Evolutionary conservation across 2,888 invertebrate species (phyloP), one percentile per base, ranked within the genome.

Genomic region (Cheilosia pagana): DNA sequence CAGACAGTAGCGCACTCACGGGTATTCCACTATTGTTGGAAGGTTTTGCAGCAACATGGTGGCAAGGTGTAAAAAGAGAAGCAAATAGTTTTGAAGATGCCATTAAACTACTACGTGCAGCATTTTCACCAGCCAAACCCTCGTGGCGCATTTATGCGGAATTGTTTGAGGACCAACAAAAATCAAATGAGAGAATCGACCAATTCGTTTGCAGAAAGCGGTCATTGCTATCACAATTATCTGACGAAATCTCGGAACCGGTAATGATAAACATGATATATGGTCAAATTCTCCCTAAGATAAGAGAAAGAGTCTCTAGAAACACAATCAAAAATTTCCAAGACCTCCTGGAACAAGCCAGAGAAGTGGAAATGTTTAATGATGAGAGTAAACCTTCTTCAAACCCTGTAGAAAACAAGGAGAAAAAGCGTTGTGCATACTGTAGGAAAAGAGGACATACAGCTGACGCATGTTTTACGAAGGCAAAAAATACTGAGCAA

Each of bases 11-110:
- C 41, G 59, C 41, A 7, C 8, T 53, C 3, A 28, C 53, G 0
- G 53, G 25, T n/a, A n/a, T n/a, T n/a, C n/a, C n/a, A n/a, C n/a
- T n/a, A n/a, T n/a, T n/a, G n/a, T n/a, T n/a, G n/a, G n/a, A n/a
- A n/a, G n/a, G n/a, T n/a, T n/a, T n/a, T n/a, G n/a, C n/a, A n/a
- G n/a, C n/a, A n/a, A n/a, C n/a, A n/a, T n/a, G n/a, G n/a, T n/a
- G 23, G 31, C 43, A 55, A 45, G 25, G 52, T 2, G 12, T 52
- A 4, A 53, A 53, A 28, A 43, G 43, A 6, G 53, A 53, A 31
- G 53, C 43, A 25, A 65, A 52, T 2, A 52, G 19, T 23, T 78
- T 81, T 71, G 31, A 57, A 23, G 86, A 85, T 31, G 79, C 76
- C 7, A 57, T n/a, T n/a, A n/a, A n/a, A n/a, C n/a, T n/a, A n/a